phyloP scores from a whole-genome alignment of 2,113 vertebrate genomes.

The Dipodomys spectabilis region DNA sequence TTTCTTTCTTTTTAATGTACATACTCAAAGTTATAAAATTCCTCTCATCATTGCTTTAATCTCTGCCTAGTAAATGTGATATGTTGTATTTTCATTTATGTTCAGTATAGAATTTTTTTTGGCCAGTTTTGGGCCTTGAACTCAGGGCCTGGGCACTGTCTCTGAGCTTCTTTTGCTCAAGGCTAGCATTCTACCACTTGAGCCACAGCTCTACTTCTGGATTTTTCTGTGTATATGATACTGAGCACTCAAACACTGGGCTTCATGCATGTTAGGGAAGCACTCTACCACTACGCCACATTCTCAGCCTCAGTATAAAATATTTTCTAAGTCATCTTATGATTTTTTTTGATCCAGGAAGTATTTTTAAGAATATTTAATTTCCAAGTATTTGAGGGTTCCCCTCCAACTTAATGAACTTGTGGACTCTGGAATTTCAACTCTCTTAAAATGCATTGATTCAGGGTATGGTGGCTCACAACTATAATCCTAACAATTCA shows the following conservation, averaged over 20 bases:
- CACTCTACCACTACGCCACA: too few species aligned
- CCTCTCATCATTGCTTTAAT: background rate
- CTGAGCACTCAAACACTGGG: too few species aligned
- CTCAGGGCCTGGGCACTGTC: too few species aligned
- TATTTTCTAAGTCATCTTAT: constrained; percentile 17
- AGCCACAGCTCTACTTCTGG: too few species aligned
- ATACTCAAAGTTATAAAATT: background rate
- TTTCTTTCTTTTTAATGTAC: constrained; percentile 8
- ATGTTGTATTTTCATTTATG: background rate
- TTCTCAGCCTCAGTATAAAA: background rate
- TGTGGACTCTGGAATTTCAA: background rate
- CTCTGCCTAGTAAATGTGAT: background rate
- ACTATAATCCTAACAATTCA: too few species aligned
- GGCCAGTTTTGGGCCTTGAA: too few species aligned
- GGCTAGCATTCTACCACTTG: too few species aligned
- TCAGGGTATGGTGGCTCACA: too few species aligned
- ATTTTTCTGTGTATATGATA: too few species aligned
- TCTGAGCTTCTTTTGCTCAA: too few species aligned
- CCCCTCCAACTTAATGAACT: background rate
- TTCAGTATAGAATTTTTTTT: background rate
- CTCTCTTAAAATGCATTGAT: background rate
- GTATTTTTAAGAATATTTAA: background rate
- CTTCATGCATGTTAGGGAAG: too few species aligned
- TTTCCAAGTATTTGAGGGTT: background rate
- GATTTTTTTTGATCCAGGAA: background rate